Evolutionary conservation across 2,888 invertebrate genomes (phyloP).

Genomic region (Acanthosoma haemorrhoidale): DNA sequence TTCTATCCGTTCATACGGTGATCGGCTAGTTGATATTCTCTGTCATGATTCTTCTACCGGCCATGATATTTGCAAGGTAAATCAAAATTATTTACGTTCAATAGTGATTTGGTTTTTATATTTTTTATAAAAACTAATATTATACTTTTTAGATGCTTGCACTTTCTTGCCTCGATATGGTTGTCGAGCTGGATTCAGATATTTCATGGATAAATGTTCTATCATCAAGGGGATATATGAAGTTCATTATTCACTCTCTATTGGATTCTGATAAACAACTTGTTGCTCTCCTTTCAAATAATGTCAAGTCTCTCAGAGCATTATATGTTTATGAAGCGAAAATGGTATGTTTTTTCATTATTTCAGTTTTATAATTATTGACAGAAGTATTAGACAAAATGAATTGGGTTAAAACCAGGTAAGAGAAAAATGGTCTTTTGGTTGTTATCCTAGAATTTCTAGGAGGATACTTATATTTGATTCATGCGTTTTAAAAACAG

Average conservation of each 20-base stretch:
- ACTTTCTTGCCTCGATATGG: constrained; percentile 70
- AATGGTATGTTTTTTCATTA: constrained; percentile 54
- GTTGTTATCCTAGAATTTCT: no score
- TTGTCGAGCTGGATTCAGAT: constrained; percentile 68
- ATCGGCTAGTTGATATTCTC: constrained; percentile 70
- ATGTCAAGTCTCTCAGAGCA: constrained; percentile 63
- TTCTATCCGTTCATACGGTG: constrained; percentile 58
- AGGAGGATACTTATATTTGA: no score
- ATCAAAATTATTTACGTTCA: not conserved
- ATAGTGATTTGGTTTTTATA: not conserved
- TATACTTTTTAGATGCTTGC: constrained; percentile 62
- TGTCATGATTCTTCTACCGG: constrained; percentile 84
- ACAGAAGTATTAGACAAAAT: no score
- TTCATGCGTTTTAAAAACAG: no score
- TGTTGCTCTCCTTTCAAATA: constrained; percentile 46
- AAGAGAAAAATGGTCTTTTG: no score
- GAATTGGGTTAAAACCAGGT: no score
- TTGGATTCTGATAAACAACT: constrained; percentile 67
- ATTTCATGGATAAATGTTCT: constrained; percentile 61
- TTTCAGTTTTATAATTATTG: not conserved
- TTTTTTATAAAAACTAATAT: not conserved
- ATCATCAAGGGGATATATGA: constrained; percentile 61
- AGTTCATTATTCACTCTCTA: constrained; percentile 76
- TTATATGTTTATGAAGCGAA: constrained; percentile 84
- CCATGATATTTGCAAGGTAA: constrained; percentile 74